A percentile compares a stretch with the other conserved stretches of the same genome.
These are phyloP conservation scores for Erpetoichthys calabaricus DNA, from an alignment of 2,797 vertebrate genomes.

Conservation along the genomic window DNA sequence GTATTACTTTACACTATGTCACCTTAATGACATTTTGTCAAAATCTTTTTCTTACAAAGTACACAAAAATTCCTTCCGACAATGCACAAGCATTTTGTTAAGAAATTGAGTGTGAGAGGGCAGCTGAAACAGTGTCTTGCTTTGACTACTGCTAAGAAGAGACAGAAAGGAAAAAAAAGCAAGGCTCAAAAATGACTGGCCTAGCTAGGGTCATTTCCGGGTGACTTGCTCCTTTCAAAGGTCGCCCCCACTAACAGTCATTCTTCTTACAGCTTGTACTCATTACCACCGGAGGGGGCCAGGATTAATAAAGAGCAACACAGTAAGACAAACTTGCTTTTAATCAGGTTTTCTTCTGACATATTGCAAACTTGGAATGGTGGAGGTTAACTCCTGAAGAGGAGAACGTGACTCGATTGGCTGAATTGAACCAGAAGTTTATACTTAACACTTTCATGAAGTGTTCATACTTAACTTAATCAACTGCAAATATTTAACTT, in stretches of 20 bases:
- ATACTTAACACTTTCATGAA: too few species aligned
- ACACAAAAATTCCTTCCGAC: slow-evolving; percentile 54
- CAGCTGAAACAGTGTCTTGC: slow-evolving; percentile 21
- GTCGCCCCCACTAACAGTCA: slow-evolving; percentile 39
- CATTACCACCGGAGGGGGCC: slow-evolving; percentile 54
- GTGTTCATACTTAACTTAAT: too few species aligned
- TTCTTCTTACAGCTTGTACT: slow-evolving; percentile 52
- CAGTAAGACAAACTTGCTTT: slow-evolving; percentile 47
- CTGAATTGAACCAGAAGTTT: too few species aligned
- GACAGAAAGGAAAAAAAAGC: slow-evolving; percentile 1
- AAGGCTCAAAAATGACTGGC: slow-evolving; percentile 26
- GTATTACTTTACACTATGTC: slow-evolving; percentile 67
- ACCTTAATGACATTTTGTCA: slow-evolving; percentile 75
- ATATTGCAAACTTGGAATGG: slow-evolving; percentile 18
- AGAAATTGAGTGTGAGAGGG: slow-evolving; percentile 40
- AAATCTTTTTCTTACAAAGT: slow-evolving; percentile 57
- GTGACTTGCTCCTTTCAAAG: slow-evolving; percentile 59
- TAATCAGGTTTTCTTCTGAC: slow-evolving; percentile 28
- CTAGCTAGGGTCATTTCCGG: slow-evolving; percentile 48
- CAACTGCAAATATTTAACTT: too few species aligned
- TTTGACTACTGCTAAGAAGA: slow-evolving; percentile 14
- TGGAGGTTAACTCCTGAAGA: slow-evolving; percentile 10
- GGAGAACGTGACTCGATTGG: too few species aligned
- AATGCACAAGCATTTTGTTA: slow-evolving; percentile 42
- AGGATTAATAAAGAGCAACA: slow-evolving; percentile 61